Base-by-base conservation (phyloP, 2,797 vertebrate genomes). In the Sebastes cheni region DNA sequence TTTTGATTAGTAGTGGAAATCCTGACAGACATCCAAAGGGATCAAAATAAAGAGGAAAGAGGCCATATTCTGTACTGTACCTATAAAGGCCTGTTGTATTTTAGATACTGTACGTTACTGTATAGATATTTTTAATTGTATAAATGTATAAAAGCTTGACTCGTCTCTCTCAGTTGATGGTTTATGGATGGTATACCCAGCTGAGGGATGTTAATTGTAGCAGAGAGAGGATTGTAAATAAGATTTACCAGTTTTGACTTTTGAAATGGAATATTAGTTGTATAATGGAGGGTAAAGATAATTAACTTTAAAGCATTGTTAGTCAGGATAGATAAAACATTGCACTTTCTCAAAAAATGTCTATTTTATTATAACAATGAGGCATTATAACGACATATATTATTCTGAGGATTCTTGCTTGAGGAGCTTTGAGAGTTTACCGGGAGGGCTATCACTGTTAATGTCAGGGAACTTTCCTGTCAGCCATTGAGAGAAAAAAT, bases 71-170 rank as follows among this genome's bases (percentile, higher is more conserved):
- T 94, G 80, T 92, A 94, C 86, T 91, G 91, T 93, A 93, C 87
- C 85, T 80, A 83, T 42, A 73, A 91, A 88, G 84, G 89, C 91
- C 89, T 92, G 81, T 85, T 91, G 90, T 94, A 94, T 94, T 95
- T 95, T 95, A 86, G 88, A 94, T 94, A 94, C 91, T 93, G 83
- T 92, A 90, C 58, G 80, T 91, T 68, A 81, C 76, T 95, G 91
- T 94, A 93, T 87, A 95, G 77, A 90, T 91, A 83, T 92, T 94
- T 94, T 87, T 83, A 95, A 83, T 78, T 94, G 92, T 94, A 95
- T 84, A 95, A 90, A 93, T 93, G 90, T 94, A 93, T 80, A 93
- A 91, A 93, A 42, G 66, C 46, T 71, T 60, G 69, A 85, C 67
- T 84, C 55, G 78, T 85, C 72, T 87, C 70, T 85, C 89, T 87